Conservation (phyloP, 1,140 invertebrate genomes). For the Hylaeus volcanicus region DNA sequence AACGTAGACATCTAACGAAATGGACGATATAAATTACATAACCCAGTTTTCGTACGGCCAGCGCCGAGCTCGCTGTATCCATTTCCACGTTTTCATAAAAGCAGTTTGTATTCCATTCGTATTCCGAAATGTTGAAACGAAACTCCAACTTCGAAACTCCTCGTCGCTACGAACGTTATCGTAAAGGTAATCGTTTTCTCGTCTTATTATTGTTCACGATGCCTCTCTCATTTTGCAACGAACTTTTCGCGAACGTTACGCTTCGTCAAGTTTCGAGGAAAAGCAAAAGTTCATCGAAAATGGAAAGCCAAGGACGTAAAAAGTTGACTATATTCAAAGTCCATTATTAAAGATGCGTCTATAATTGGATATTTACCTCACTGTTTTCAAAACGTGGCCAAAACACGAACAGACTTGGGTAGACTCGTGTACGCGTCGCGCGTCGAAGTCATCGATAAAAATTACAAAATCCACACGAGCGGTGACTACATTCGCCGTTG, state of each 20-base stretch:
- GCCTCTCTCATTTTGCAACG: too few relatives aligned
- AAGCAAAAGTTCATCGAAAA: not conserved
- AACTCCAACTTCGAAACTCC: not conserved
- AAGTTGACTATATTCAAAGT: too few relatives aligned
- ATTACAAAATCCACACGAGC: slow-evolving; percentile 44
- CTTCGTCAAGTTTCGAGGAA: not conserved
- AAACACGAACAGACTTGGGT: not conserved
- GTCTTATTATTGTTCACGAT: too few relatives aligned
- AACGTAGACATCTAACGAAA: slow-evolving; percentile 7
- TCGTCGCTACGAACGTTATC: not conserved
- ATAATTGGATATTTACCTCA: too few relatives aligned
- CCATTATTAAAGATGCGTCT: too few relatives aligned
- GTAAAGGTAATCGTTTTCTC: not conserved
- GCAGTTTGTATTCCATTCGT: not conserved
- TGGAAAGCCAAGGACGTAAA: not conserved
- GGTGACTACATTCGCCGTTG: slow-evolving; percentile 6
- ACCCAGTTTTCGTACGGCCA: slow-evolving; percentile 1
- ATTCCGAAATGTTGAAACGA: not conserved
- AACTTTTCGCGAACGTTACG: not conserved
- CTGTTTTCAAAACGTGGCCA: too few relatives aligned
- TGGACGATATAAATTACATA: slow-evolving; percentile 33
- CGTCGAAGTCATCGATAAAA: slow-evolving; percentile 57
- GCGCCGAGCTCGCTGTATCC: not conserved
- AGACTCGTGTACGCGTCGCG: slow-evolving; percentile 5
- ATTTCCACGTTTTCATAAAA: not conserved